Conservation (phyloP, 2,113 vertebrate species). For the Serilophus lunatus region DNA sequence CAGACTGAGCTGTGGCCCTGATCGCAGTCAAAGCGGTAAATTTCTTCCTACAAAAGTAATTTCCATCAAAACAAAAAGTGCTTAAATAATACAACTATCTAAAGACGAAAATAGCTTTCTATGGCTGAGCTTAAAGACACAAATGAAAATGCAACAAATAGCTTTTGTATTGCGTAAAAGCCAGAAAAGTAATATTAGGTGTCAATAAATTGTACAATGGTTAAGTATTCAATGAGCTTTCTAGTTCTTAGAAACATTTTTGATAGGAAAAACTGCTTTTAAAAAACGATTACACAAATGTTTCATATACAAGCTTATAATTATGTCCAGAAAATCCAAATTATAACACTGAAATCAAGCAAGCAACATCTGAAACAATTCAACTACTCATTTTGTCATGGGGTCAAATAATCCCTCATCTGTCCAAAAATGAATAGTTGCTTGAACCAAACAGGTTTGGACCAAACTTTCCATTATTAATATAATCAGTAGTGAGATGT, state of each 20-base stretch:
- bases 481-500: background rate
- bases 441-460: background rate
- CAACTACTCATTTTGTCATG: background rate
- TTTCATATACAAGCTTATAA: background rate
- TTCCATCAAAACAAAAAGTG: constrained; percentile 69
- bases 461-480: background rate
- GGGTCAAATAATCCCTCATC: background rate
- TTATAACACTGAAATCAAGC: background rate
- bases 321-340: background rate
- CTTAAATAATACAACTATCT: constrained; percentile 61
- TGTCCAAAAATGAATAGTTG: background rate
- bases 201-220: background rate
- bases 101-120: constrained; percentile 39
- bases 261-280: background rate
- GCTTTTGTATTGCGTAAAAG: background rate
- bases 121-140: constrained; percentile 2
- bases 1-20: constrained; percentile 62
- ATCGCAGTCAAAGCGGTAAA: constrained; percentile 63
- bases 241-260: background rate
- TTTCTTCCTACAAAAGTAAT: constrained; percentile 67
- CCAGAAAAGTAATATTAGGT: background rate
- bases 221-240: background rate
- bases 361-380: background rate
- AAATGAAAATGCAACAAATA: constrained; percentile 34
- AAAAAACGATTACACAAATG: background rate